Evolutionary conservation across 1,140 invertebrate genomes (phyloP), one percentile per base, ranked within the genome.

Genomic region (Macrotrachela quadricornifera): DNA sequence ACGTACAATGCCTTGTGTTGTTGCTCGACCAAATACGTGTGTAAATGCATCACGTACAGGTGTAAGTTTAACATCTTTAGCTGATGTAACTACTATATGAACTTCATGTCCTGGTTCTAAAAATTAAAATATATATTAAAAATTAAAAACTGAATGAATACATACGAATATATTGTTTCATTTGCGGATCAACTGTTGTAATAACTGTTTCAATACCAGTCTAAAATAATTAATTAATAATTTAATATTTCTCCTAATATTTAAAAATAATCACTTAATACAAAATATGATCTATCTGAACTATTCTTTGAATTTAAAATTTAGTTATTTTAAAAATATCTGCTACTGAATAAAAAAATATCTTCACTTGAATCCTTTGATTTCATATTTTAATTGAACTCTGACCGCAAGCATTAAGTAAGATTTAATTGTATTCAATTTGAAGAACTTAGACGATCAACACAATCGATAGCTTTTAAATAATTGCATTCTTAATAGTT

Each of bases 151-250:
- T 21, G 13, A 13, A 36, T 37, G 44, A 6, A 21, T 41, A 73
- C 76, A 76, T 74, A 85, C 82, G 77, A 57, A 85, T 78, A 65
- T 82, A 80, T 70, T 85, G 80, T 63, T 79, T 81, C 83, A 87
- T 85, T 65, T 85, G 82, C 16, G 83, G 83, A 69, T 87, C 83
- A 11, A 87, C 69, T 15, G 82, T 85, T 15, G 82, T 85, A 39
- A 87, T 84, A 73, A 87, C 79, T 0, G 79, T 78, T 62, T 84
- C 82, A 0, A 85, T 78, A 11, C 81, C 83, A 63, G 71, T 82
- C 69, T 70, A 51, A 52, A 47, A 48, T 14, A 36, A 57, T 51
- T 44, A n/a, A n/a, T n/a, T n/a, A n/a, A n/a, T n/a, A n/a, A n/a
- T n/a, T n/a, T n/a, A n/a, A n/a, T n/a, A n/a, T n/a, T n/a, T n/a